Conservation (phyloP, 2,888 invertebrate species). For the Ommatoiulus sabulosus region DNA sequence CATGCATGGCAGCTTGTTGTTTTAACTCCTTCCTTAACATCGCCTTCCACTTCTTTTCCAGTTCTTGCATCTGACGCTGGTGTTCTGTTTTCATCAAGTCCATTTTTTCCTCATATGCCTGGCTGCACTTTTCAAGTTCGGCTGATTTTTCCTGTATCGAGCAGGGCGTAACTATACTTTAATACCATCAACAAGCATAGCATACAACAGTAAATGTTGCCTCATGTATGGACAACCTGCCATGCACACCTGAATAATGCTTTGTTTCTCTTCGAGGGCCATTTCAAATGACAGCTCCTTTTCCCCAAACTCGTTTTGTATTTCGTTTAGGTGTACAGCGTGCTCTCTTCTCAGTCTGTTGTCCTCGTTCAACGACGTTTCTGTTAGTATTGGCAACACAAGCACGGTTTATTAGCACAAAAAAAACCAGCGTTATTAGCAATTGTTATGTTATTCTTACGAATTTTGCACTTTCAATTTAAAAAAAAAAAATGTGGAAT, state of each 20-base stretch:
- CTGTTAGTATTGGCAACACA: background rate
- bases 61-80: constrained; percentile 54
- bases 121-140: constrained; percentile 47
- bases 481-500: too few species aligned
- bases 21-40: constrained; percentile 57
- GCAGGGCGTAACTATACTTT: background rate
- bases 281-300: constrained; percentile 36
- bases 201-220: background rate
- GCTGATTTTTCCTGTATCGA: background rate
- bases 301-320: constrained; percentile 43
- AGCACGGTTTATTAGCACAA: background rate
- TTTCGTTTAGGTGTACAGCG: constrained; percentile 7
- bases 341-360: constrained; percentile 49
- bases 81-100: constrained; percentile 50
- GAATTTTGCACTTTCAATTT: too few species aligned
- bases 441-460: too few species aligned
- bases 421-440: background rate
- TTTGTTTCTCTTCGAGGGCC: constrained; percentile 46
- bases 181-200: background rate
- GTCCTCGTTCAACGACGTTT: constrained; percentile 45
- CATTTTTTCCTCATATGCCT: constrained; percentile 51
- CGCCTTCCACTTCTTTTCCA: constrained; percentile 54
- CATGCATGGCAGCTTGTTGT: constrained; percentile 39
- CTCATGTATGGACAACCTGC: background rate
- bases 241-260: constrained; percentile 8